Conservation (phyloP, 1,140 invertebrate species). For the Scaptomyza pallida region DNA sequence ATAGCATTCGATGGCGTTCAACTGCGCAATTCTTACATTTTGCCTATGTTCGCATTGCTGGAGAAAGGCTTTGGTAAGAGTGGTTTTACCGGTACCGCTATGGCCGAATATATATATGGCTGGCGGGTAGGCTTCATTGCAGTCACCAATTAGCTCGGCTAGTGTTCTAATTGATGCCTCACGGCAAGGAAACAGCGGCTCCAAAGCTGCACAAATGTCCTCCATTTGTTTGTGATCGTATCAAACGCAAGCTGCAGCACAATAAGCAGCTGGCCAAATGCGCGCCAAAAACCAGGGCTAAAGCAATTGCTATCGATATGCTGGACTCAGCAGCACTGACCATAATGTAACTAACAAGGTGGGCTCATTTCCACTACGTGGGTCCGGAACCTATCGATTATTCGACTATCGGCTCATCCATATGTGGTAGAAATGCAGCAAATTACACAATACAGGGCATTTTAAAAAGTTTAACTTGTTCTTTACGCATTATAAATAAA, state of each 20-base stretch:
- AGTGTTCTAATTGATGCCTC: conserved; percentile 86
- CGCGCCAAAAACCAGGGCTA: conserved; percentile 19
- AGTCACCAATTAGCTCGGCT: conserved; percentile 86
- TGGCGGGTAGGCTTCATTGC: conserved; percentile 86
- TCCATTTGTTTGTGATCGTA: conserved; percentile 52
- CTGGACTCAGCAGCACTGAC: no score
- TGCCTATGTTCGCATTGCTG: conserved; percentile 82
- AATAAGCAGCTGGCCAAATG: conserved; percentile 20
- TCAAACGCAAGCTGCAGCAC: background rate
- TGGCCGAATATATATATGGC: conserved; percentile 91
- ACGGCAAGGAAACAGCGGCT: conserved; percentile 85
- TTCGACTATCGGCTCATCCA: no score
- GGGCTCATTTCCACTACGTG: no score
- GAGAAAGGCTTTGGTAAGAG: conserved; percentile 87
- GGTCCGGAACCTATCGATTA: no score
- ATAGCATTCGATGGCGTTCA: conserved; percentile 94
- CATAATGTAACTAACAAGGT: no score
- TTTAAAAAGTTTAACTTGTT: no score
- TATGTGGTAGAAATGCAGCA: no score
- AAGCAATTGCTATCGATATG: background rate
- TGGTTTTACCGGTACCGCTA: conserved; percentile 91
- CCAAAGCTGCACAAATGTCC: conserved; percentile 46
- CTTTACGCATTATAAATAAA: no score
- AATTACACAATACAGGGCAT: no score
- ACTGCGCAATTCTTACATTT: conserved; percentile 86